A percentile compares a stretch with the other conserved stretches of the same genome.
Conservation (phyloP, 2,888 invertebrate genomes). For the Norana najaformis region DNA sequence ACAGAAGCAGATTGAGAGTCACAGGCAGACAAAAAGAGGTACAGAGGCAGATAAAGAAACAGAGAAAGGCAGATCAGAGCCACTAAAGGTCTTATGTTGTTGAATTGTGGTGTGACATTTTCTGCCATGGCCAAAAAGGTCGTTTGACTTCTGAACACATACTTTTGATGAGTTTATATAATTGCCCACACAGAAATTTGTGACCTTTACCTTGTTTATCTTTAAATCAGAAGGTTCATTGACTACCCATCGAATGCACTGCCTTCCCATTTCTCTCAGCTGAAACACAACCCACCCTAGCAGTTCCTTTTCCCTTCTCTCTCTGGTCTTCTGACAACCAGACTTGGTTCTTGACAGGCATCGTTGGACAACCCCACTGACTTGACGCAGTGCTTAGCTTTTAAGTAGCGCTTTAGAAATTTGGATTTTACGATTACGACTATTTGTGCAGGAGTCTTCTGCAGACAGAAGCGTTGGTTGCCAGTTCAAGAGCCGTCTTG, state of each 20-base stretch:
- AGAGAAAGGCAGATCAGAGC: not conserved
- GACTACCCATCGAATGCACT: no score
- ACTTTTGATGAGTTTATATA: not conserved
- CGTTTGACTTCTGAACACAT: not conserved
- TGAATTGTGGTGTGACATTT: not conserved
- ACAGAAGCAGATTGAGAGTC: not conserved
- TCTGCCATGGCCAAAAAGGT: not conserved
- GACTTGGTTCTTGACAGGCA: no score
- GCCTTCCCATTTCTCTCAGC: no score
- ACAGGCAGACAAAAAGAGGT: not conserved
- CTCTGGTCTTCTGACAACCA: no score
- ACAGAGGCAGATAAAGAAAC: not conserved
- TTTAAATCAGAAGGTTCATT: not conserved
- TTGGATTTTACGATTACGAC: not conserved
- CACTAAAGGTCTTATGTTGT: not conserved
- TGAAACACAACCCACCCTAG: no score
- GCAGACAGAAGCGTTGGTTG: not conserved
- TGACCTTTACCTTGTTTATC: not conserved
- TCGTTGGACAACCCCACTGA: no score
- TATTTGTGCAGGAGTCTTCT: conserved; percentile 9
- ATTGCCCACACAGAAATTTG: not conserved
- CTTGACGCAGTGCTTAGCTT: no score
- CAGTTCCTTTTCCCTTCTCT: no score
- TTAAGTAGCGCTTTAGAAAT: no score
- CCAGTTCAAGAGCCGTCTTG: not conserved